Base-by-base conservation (phyloP, 2,797 vertebrate species). In the Psittacula derbiana region DNA sequence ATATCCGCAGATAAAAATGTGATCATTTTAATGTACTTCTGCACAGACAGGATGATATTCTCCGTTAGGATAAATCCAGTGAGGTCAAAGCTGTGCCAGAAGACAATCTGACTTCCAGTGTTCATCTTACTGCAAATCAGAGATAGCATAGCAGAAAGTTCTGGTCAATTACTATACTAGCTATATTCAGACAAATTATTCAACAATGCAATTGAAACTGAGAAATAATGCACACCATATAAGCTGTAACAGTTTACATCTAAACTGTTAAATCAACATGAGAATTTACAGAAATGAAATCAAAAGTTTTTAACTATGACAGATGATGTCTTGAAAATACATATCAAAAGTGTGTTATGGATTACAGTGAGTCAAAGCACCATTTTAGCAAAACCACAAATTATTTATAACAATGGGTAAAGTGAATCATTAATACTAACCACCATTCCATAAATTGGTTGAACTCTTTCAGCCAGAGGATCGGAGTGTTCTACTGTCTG, bases 281-380 rank as follows among this genome's bases (percentile, higher is more conserved):
- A 95, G 85, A 97, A 96, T 33, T 66, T 62, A 31, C 40, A 88
- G 41, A 90, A 90, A 96, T 30, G 33, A 84, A 95, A 97, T 82
- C 80, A 43, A 92, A 95, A 92, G 41, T 31, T 85, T 94, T 93
- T 79, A 76, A 95, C 82, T 27, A 74, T 24, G 52, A 75, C 71
- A 78, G 49, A 40, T 89, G 40, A 72, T 84, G 20, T 82, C 86
- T 95, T 96, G 28, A 92, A 86, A 92, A 86, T 70, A 96, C 31
- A 49, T 82, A 91, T 47, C 12, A 8, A 80, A 85, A 58, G 9
- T 5, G 13, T 16, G 3, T 90, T 80, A 95, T 23, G 27, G 69
- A 75, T 95, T 95, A 43, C 24, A 86, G 70, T 14, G 23, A 61
- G 14, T 53, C 71, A 92, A 87, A 76, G 55, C 24, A 71, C 16